A percentile compares a stretch with the other conserved stretches of the same genome.
phyloP scores from a whole-genome alignment of 1,140 invertebrate species.

The Patella vulgata region DNA sequence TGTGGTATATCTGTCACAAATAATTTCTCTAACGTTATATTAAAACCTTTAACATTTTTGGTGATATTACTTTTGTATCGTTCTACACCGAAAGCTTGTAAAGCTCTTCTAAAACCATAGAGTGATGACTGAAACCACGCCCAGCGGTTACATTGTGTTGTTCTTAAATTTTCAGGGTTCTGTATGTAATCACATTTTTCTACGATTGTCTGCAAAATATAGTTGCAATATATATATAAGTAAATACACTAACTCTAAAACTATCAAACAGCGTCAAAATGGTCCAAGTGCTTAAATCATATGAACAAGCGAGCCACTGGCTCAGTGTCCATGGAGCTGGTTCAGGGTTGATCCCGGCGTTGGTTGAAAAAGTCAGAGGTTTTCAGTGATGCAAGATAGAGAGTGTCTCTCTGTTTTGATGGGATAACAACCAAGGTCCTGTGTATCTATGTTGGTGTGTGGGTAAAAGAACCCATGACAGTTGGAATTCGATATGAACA shows the following conservation, averaged over 20 bases:
- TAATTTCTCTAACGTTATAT: slow-evolving; percentile 62
- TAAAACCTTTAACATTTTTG: slow-evolving; percentile 85
- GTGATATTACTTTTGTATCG: slow-evolving; percentile 85
- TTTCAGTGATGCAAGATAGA: no score
- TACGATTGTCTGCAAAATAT: slow-evolving; percentile 78
- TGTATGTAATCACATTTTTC: slow-evolving; percentile 87
- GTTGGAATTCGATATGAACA: no score
- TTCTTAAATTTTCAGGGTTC: slow-evolving; percentile 75
- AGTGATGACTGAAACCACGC: slow-evolving; percentile 87
- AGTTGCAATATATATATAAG: slow-evolving; percentile 4
- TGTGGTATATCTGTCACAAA: slow-evolving; percentile 22
- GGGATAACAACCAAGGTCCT: no score
- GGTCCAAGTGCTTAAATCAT: no score
- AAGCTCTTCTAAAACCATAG: slow-evolving; percentile 85
- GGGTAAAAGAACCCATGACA: no score
- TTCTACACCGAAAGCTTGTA: slow-evolving; percentile 87
- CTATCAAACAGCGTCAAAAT: no score
- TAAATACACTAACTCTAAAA: background rate
- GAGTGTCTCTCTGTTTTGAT: no score
- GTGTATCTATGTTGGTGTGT: no score
- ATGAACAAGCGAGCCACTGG: background rate
- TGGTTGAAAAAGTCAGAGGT: no score
- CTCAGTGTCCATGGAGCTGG: background rate
- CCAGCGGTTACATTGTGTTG: slow-evolving; percentile 80
- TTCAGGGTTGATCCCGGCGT: no score